A percentile compares a stretch with the other conserved stretches of the same genome.
Conservation (phyloP, 2,113 vertebrate genomes). For the Catharus fuscescens region DNA sequence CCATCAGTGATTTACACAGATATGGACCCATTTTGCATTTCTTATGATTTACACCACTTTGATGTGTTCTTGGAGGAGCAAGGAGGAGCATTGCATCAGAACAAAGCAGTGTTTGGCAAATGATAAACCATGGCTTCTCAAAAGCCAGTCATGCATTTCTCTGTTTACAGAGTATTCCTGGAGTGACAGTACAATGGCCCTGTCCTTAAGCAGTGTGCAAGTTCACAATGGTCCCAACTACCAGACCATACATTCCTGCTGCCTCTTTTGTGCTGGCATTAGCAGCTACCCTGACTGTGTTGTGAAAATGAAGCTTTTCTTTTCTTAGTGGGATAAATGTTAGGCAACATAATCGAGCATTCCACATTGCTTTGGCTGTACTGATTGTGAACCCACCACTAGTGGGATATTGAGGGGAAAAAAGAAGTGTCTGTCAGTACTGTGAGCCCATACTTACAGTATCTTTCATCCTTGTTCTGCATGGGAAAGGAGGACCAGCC, state of each 20-base stretch:
- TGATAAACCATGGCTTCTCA: neutral
- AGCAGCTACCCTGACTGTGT: neutral
- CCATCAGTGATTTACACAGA: neutral
- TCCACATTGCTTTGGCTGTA: neutral
- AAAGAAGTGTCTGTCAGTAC: neutral
- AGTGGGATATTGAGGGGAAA: neutral
- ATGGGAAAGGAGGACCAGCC: neutral
- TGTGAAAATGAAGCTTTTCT: constrained; percentile 7
- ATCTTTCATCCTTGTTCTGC: neutral
- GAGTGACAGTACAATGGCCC: neutral
- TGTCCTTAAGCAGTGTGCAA: neutral
- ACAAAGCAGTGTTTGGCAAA: neutral
- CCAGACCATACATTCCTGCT: neutral
- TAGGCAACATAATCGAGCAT: neutral
- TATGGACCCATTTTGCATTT: neutral
- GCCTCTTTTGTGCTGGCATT: constrained; percentile 14
- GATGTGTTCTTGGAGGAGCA: neutral
- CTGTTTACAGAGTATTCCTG: constrained; percentile 25
- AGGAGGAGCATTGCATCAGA: neutral
- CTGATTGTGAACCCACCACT: neutral
- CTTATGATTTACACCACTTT: neutral
- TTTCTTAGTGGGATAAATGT: neutral
- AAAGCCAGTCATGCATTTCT: neutral
- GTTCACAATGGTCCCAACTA: neutral
- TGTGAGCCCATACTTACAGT: neutral